These are phyloP conservation scores for Drosophila setosimentum DNA, from an alignment of 2,888 invertebrate species.

Conservation along the genomic window DNA sequence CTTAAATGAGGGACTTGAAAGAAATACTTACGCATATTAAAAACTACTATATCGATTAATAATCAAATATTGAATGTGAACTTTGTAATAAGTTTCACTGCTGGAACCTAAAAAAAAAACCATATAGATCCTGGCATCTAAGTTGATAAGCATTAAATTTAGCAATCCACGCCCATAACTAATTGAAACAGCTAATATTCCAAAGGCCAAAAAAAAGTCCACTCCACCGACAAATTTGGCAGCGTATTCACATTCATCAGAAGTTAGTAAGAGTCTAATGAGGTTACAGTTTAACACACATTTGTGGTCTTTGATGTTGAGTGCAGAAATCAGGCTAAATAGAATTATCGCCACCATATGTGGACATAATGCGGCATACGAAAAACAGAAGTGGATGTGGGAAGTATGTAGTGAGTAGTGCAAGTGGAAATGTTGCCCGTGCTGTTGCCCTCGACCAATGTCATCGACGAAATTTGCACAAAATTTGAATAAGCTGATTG, in stretches of 20 bases:
- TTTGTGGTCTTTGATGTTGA: constrained; percentile 64
- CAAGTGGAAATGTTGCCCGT: constrained; percentile 11
- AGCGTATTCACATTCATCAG: constrained; percentile 4
- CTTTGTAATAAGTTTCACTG: too few relatives aligned
- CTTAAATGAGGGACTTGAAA: neutral
- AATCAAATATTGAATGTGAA: too few relatives aligned
- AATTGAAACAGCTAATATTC: neutral
- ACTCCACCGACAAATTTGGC: neutral
- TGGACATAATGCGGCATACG: constrained; percentile 22
- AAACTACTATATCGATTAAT: too few relatives aligned
- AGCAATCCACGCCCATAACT: neutral
- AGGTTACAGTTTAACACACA: constrained; percentile 46
- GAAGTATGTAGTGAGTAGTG: neutral
- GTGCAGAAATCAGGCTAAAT: constrained; percentile 40
- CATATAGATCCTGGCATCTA: neutral
- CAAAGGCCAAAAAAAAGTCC: neutral
- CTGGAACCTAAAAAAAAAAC: too few relatives aligned
- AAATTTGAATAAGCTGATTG: constrained; percentile 84
- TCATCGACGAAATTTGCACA: constrained; percentile 76
- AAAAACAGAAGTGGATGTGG: constrained; percentile 5
- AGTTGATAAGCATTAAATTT: neutral
- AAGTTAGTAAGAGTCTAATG: constrained; percentile 48
- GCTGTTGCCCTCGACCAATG: constrained; percentile 38
- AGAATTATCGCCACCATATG: constrained; percentile 44
- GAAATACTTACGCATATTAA: neutral